Evolutionary conservation across 2,113 vertebrate genomes (phyloP).

Genomic region (Hyaena hyaena): DNA sequence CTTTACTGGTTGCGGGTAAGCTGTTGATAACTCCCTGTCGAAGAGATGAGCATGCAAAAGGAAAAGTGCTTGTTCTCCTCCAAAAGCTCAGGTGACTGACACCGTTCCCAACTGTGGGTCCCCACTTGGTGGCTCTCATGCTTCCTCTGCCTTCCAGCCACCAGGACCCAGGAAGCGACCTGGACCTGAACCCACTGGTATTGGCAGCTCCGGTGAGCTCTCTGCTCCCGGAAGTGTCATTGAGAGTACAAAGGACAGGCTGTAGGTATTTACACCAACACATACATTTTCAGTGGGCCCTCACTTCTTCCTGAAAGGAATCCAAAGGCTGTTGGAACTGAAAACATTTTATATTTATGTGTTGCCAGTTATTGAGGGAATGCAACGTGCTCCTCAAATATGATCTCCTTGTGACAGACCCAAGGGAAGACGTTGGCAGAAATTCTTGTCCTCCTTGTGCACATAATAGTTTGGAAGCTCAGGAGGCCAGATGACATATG

Average conservation of each 20-base stretch:
- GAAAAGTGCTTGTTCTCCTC: not conserved
- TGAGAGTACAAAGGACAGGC: conserved; percentile 33
- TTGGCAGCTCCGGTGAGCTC: not conserved
- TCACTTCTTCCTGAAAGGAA: conserved; percentile 64
- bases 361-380: conserved; percentile 64
- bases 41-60: not conserved
- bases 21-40: not conserved
- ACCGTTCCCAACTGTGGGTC: not conserved
- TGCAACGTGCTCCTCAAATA: conserved; percentile 51
- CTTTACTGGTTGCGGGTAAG: not conserved
- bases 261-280: conserved; percentile 59
- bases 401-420: conserved; percentile 50
- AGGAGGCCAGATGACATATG: not conserved
- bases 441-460: conserved; percentile 19
- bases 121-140: not conserved
- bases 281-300: conserved; percentile 18
- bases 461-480: not conserved
- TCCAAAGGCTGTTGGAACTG: conserved; percentile 68
- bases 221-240: not conserved
- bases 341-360: conserved; percentile 78
- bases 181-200: not conserved
- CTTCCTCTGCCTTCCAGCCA: not conserved
- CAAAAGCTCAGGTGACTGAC: not conserved
- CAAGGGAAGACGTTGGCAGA: conserved; percentile 54
- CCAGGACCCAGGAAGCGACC: not conserved